Evolutionary conservation across 1,140 invertebrate genomes (phyloP).

Genomic region (Drosophila quadrilineata): DNA sequence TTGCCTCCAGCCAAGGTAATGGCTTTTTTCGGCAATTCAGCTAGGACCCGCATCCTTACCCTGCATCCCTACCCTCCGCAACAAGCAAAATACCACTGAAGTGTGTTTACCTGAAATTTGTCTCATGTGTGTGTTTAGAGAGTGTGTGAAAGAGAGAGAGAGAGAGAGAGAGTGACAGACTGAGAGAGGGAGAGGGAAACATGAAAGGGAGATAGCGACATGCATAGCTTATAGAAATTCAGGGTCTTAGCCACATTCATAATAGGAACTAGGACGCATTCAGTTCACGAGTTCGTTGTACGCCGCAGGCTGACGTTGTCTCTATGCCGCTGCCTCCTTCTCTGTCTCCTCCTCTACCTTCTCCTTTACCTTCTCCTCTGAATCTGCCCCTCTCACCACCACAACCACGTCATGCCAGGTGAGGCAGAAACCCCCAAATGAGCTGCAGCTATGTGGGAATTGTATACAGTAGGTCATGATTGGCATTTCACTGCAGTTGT

Average conservation of each 20-base stretch:
- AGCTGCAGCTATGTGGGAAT: conserved; percentile 50
- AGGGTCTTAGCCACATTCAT: conserved; percentile 50
- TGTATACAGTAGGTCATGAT: conserved; percentile 51
- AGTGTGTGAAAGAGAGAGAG: no score
- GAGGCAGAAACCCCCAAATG: conserved; percentile 43
- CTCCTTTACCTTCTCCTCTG: no score
- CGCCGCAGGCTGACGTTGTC: conserved; percentile 37
- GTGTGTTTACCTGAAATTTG: conserved; percentile 66
- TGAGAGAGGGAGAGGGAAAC: no score
- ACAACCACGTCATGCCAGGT: no score
- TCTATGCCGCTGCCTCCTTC: no score
- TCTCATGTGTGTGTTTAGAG: conserved; percentile 58
- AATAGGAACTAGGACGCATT: conserved; percentile 42
- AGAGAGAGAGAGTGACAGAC: no score
- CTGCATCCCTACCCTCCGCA: background rate
- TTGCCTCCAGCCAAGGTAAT: conserved; percentile 33
- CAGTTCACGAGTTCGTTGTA: conserved; percentile 42
- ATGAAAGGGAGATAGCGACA: no score
- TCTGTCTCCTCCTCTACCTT: no score
- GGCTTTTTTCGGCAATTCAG: conserved; percentile 45
- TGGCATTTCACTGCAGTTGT: conserved; percentile 43
- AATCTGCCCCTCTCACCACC: no score
- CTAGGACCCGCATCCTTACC: no score
- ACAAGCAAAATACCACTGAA: conserved; percentile 21
- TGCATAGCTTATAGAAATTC: background rate